Base-by-base conservation (phyloP, 2,888 invertebrate genomes). In the Elysia crispata region DNA sequence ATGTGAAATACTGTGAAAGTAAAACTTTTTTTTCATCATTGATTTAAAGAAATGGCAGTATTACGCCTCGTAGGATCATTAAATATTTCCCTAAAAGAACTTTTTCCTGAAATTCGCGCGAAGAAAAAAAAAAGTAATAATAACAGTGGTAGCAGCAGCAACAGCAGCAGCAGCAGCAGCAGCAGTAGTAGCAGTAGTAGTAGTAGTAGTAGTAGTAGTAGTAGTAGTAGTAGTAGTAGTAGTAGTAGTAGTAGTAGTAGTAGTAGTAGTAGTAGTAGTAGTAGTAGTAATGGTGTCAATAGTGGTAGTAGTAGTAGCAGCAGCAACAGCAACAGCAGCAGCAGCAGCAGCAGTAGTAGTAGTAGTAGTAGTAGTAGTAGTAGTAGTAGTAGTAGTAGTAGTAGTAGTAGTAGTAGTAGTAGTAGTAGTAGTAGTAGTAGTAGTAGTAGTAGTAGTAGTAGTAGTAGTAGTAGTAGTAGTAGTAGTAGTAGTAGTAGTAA, bases 131-230 rank as follows among this genome's bases (percentile, higher is more conserved):
- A 8, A 8, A 62, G 15, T 18, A 1, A 5, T 20, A 13, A 13
- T n/a, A 20, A 13, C 20, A 62, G 6, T n/a, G 28, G 5, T 11
- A 62, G 6, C 20, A 20, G 6, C 20, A 62, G 23, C 20, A 62
- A 13, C 20, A n/a, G 54, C 13, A 54, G 54, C 18, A 54, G 54
- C 18, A 54, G 18, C 18, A 54, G 18, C 18, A 54, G 54, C 18
- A 54, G 54, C 18, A 54, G 54, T 54, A 54, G 54, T 54, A 54
- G 54, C 18, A 54, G 54, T 54, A 54, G 54, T 54, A 54, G 54
- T 54, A 54, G 54, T 54, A 54, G 54, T 54, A 54, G 54, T 54
- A 54, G 54, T 54, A 54, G 54, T 54, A 54, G 54, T 54, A 54
- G 54, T 54, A 54, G 54, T 54, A 54, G 54, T 54, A 54, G 54